Conservation (phyloP, 2,888 invertebrate species). For the Andrena marginata region DNA sequence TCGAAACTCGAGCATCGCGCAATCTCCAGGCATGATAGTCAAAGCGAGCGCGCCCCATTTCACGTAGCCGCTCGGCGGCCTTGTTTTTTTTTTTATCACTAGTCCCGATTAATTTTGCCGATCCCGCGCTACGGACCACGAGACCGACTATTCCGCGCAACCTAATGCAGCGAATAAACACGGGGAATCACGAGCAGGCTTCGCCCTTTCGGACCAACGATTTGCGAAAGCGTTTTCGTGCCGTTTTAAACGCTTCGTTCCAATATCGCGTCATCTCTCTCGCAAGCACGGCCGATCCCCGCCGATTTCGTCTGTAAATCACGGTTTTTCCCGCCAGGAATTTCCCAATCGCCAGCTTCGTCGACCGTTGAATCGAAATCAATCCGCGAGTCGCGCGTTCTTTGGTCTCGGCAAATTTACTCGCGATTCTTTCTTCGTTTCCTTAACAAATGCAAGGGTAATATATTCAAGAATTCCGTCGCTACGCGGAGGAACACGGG, state of each 20-base stretch:
- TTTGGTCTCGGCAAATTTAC: slow-evolving; percentile 43
- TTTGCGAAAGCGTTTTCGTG: slow-evolving; percentile 16
- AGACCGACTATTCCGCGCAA: neutral
- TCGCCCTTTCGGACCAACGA: slow-evolving; percentile 12
- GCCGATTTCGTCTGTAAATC: slow-evolving; percentile 35
- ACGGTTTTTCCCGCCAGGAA: slow-evolving; percentile 12
- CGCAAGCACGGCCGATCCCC: slow-evolving; percentile 18
- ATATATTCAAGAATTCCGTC: slow-evolving; percentile 5
- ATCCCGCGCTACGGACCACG: neutral
- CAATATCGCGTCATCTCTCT: slow-evolving; percentile 33
- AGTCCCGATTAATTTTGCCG: slow-evolving; percentile 22
- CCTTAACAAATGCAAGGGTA: neutral
- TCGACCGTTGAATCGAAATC: slow-evolving; percentile 25
- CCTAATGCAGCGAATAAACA: slow-evolving; percentile 9
- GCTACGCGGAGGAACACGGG: neutral
- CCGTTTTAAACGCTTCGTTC: slow-evolving; percentile 14
- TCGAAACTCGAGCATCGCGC: neutral
- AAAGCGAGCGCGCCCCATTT: neutral
- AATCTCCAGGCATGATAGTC: slow-evolving; percentile 7
- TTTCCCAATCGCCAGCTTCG: slow-evolving; percentile 26
- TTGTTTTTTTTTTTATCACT: slow-evolving; percentile 4
- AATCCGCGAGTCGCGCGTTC: slow-evolving; percentile 20
- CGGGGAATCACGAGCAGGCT: neutral
- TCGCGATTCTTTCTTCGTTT: neutral
- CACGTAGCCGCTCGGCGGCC: neutral